Evolutionary conservation across 2,888 invertebrate species (phyloP).

Genomic region (Macropis europaea): DNA sequence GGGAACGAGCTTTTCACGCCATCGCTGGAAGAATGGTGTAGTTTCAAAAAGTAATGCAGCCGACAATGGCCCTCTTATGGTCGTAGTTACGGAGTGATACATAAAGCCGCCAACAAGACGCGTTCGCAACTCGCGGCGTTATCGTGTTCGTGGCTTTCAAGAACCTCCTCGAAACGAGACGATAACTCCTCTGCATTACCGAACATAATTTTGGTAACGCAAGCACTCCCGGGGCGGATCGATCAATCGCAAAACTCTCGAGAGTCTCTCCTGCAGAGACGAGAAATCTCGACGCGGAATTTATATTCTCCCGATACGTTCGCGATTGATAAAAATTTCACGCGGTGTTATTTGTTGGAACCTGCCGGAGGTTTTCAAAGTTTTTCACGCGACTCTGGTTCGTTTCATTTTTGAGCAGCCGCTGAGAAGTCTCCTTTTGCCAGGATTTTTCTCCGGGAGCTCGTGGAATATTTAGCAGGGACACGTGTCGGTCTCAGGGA

Average conservation of each 20-base stretch:
- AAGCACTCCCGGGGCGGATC: background rate
- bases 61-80: constrained; percentile 41
- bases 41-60: constrained; percentile 55
- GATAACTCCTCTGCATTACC: constrained; percentile 35
- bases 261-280: no score
- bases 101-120: constrained; percentile 39
- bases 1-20: constrained; percentile 44
- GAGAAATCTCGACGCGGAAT: no score
- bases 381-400: no score
- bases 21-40: constrained; percentile 30
- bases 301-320: no score
- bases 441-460: no score
- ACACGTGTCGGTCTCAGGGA: no score
- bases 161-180: constrained; percentile 13
- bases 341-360: no score
- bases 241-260: constrained; percentile 1
- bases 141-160: constrained; percentile 35
- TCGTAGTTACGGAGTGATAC: constrained; percentile 41
- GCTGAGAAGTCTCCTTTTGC: no score
- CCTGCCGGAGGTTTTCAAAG: no score
- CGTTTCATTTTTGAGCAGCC: no score
- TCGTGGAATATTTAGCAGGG: no score
- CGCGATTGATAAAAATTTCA: no score
- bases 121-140: constrained; percentile 1
- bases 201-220: background rate